Evolutionary conservation across 2,113 vertebrate species (phyloP), one percentile per base, ranked within the genome.

Genomic region (Rhagologus leucostigma): DNA sequence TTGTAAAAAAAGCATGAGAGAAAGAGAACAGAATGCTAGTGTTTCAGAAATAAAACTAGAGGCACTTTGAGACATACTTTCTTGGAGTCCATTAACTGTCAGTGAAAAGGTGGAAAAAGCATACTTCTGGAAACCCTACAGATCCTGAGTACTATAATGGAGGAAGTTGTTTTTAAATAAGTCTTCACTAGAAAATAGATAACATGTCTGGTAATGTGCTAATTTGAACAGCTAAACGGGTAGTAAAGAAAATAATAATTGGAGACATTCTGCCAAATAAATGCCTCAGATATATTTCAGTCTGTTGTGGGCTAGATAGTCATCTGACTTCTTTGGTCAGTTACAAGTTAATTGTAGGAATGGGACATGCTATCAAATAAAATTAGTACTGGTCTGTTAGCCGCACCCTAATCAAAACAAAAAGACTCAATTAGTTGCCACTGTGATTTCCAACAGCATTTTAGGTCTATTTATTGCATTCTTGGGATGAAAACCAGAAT

Each of bases 311-410:
- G n/a, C 16, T 82, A 73, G 52, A 57, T 0, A 10, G 42, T 82
- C 68, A 76, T 62, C 44, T 89, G 53, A 90, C 41, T 83, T 87
- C 21, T 83, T 91, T 85, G 84, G 73, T 84, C 77, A 89, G 81
- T 80, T 84, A n/a, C 42, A 74, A 84, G 68, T 93, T 95, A 95
- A 95, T 91, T 75, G 84, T 16, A 89, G 46, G 67, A 94, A 80
- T 86, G 85, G 68, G 42, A 80, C 7, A 9, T 67, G 73, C 63
- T 70, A 84, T 92, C 78, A 95, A 77, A 84, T 83, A 67, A 80
- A 93, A 81, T 96, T 90, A 95, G 20, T 85, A 74, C 30, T 63
- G 87, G 52, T 92, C 82, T 91, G 59, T 80, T 80, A 90, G 18
- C 13, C 63, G 59, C 12, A 29, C 41, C 35, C 21, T 50, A 91